phyloP scores from a whole-genome alignment of 2,888 invertebrate genomes.

The Axea sp. region DNA sequence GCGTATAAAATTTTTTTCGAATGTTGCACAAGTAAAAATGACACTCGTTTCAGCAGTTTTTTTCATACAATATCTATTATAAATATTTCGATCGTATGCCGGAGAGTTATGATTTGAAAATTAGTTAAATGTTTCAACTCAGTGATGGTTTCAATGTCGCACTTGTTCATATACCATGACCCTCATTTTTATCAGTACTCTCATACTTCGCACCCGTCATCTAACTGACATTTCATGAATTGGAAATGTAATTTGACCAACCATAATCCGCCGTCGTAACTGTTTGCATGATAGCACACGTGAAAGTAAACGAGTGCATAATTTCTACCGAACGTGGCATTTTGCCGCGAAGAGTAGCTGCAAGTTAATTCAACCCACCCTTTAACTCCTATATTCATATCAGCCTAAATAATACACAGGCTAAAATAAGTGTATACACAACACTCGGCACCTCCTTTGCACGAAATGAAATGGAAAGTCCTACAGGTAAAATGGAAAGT shows the following conservation, averaged over 20 bases:
- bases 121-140: background rate
- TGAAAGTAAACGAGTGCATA: slow-evolving; percentile 76
- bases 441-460: slow-evolving; percentile 10
- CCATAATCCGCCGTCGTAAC: slow-evolving; percentile 69
- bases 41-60: too few species aligned
- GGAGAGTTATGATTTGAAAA: background rate
- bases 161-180: slow-evolving; percentile 49
- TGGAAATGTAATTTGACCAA: slow-evolving; percentile 78
- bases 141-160: slow-evolving; percentile 48
- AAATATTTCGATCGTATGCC: too few species aligned
- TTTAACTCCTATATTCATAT: slow-evolving; percentile 35
- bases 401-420: slow-evolving; percentile 40
- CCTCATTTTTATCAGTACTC: slow-evolving; percentile 48
- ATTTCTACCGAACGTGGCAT: slow-evolving; percentile 65
- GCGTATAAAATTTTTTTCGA: too few species aligned
- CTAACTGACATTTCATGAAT: slow-evolving; percentile 78
- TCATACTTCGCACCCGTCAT: slow-evolving; percentile 66
- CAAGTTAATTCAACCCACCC: slow-evolving; percentile 47
- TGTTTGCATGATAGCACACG: slow-evolving; percentile 74
- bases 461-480: slow-evolving; percentile 56
- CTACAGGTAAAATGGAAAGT: slow-evolving; percentile 44
- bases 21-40: too few species aligned
- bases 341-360: slow-evolving; percentile 35
- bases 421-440: slow-evolving; percentile 27
- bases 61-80: too few species aligned